A percentile compares a stretch with the other conserved stretches of the same genome.
Evolutionary conservation across 2,113 vertebrate species (phyloP).

Genomic region (Catharus bicknelli): DNA sequence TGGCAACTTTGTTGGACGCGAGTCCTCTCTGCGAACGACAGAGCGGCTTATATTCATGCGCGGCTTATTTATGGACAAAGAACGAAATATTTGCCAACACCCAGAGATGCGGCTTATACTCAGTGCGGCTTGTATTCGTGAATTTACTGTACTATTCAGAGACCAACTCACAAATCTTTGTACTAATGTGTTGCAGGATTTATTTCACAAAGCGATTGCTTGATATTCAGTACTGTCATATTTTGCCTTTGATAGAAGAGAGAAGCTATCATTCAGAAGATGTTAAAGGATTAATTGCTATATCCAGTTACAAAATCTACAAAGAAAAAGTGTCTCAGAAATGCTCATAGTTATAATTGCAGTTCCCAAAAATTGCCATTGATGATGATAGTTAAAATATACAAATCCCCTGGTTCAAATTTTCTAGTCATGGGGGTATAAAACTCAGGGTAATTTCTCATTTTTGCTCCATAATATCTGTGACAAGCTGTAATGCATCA

Average conservation of each 20-base stretch:
- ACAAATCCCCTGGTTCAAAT: neutral
- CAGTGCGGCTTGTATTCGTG: no score
- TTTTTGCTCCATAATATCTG: neutral
- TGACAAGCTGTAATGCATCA: slow-evolving; percentile 9
- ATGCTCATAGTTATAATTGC: neutral
- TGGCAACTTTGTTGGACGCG: no score
- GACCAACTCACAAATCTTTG: neutral
- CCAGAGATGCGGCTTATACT: no score
- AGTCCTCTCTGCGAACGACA: no score
- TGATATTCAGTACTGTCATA: neutral
- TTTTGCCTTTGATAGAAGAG: neutral
- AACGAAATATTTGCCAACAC: no score
- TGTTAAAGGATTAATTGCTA: neutral
- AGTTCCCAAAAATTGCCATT: neutral
- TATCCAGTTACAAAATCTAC: neutral
- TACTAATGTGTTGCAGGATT: neutral
- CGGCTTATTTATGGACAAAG: no score
- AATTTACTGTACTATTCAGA: neutral
- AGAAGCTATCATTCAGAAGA: neutral
- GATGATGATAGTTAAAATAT: neutral
- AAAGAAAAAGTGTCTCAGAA: neutral
- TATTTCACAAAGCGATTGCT: neutral
- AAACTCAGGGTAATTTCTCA: slow-evolving; percentile 3
- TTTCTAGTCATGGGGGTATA: neutral
- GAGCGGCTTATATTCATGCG: no score